These are phyloP conservation scores for Coelinius sp. DNA, from an alignment of 2,888 invertebrate species.

Conservation along the genomic window DNA sequence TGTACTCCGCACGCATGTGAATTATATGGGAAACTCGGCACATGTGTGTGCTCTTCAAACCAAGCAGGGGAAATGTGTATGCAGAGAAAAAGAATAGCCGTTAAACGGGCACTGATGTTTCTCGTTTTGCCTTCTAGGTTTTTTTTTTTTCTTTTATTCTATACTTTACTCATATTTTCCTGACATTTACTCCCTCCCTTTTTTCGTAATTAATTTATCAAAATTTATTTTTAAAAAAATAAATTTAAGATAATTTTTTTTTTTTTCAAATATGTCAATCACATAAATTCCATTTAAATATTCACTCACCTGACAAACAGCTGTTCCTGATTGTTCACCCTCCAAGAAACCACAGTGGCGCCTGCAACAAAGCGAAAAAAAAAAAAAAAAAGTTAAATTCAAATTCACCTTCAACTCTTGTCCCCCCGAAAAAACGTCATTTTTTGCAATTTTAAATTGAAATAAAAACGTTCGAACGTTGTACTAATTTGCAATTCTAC, in stretches of 20 bases:
- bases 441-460: background rate
- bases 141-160: slow-evolving; percentile 55
- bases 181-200: slow-evolving; percentile 7
- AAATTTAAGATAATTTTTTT: no score
- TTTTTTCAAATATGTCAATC: no score
- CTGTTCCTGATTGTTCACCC: slow-evolving; percentile 96
- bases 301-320: slow-evolving; percentile 91
- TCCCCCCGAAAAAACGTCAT: background rate
- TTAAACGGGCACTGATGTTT: slow-evolving; percentile 40
- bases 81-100: slow-evolving; percentile 19
- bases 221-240: no score
- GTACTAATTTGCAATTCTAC: slow-evolving; percentile 26
- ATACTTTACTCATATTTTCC: background rate
- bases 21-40: slow-evolving; percentile 34
- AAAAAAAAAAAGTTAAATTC: slow-evolving; percentile 1
- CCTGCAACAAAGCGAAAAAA: slow-evolving; percentile 74
- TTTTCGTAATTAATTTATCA: no score
- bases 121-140: slow-evolving; percentile 59
- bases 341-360: slow-evolving; percentile 96
- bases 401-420: background rate
- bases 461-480: slow-evolving; percentile 18
- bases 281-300: background rate
- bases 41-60: slow-evolving; percentile 9
- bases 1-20: slow-evolving; percentile 24
- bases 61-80: slow-evolving; percentile 36